Conservation (phyloP, 1,140 invertebrate genomes). For the Scaptodrosophila lebanonensis region DNA sequence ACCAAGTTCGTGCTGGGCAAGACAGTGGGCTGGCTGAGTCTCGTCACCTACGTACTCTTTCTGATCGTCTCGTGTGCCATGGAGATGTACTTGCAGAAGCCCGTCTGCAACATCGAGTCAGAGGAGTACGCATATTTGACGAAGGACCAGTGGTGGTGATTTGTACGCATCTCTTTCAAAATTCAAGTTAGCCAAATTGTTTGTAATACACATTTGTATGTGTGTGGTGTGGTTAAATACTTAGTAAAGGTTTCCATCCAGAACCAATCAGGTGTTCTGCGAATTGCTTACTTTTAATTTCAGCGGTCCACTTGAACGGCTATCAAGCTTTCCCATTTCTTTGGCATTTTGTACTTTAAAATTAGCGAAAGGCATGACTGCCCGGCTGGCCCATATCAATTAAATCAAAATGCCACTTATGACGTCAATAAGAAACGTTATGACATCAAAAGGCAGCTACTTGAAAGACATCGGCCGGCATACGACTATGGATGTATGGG, state of each 20-base stretch:
- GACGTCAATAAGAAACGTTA: slow-evolving; percentile 56
- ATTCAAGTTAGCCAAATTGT: background rate
- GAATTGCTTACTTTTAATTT: no score
- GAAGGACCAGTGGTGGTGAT: slow-evolving; percentile 68
- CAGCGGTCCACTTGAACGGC: no score
- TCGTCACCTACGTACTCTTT: slow-evolving; percentile 85
- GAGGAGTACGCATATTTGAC: background rate
- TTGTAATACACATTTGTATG: no score
- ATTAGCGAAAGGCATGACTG: no score
- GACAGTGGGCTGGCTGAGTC: slow-evolving; percentile 84
- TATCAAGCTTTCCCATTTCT: no score
- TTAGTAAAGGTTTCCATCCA: no score
- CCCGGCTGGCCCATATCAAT: background rate
- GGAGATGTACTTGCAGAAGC: slow-evolving; percentile 86
- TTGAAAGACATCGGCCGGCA: slow-evolving; percentile 21
- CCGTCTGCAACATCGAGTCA: slow-evolving; percentile 79
- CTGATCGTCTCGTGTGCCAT: slow-evolving; percentile 85
- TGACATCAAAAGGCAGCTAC: slow-evolving; percentile 46
- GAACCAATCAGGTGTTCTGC: no score
- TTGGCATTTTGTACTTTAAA: no score
- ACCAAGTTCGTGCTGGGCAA: slow-evolving; percentile 80
- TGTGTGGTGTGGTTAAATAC: no score
- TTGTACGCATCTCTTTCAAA: background rate
- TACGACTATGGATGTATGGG: background rate
- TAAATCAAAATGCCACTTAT: slow-evolving; percentile 15